These are phyloP conservation scores for Seladonia tumulorum DNA, from an alignment of 2,888 invertebrate genomes.

Conservation along the genomic window DNA sequence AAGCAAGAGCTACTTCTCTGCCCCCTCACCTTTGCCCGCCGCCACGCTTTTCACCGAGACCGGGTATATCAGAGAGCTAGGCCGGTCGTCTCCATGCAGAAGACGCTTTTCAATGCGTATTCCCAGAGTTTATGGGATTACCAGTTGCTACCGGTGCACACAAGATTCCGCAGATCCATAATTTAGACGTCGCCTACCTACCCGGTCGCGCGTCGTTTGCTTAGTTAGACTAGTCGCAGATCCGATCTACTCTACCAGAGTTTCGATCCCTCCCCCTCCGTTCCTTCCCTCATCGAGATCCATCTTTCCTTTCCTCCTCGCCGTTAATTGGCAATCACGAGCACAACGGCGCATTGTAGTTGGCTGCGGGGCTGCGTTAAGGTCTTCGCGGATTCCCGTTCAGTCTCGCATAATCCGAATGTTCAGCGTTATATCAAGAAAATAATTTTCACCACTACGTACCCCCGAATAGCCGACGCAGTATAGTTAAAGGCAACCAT, in stretches of 20 bases:
- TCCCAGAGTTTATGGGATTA: constrained; percentile 35
- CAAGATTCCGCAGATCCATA: constrained; percentile 8
- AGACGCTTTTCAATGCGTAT: constrained; percentile 32
- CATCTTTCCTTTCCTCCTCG: background rate
- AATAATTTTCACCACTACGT: background rate
- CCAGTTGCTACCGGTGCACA: background rate
- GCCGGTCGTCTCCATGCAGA: constrained; percentile 30
- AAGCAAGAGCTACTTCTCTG: constrained; percentile 44
- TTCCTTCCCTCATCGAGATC: background rate
- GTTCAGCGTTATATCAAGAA: background rate
- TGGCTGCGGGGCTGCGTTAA: background rate
- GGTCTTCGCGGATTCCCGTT: background rate
- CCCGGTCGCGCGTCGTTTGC: background rate
- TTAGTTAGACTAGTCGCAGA: background rate
- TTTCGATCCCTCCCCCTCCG: background rate
- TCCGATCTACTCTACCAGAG: background rate
- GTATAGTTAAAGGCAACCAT: too few species aligned
- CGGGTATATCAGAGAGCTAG: constrained; percentile 24
- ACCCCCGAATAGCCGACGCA: too few species aligned
- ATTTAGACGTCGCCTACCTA: constrained; percentile 8
- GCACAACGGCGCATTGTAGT: background rate
- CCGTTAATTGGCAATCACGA: background rate
- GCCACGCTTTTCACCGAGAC: constrained; percentile 29
- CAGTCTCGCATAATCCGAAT: background rate
- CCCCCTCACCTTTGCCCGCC: background rate